Evolutionary conservation across 2,113 vertebrate species (phyloP).

Genomic region (Chaenocephalus aceratus): DNA sequence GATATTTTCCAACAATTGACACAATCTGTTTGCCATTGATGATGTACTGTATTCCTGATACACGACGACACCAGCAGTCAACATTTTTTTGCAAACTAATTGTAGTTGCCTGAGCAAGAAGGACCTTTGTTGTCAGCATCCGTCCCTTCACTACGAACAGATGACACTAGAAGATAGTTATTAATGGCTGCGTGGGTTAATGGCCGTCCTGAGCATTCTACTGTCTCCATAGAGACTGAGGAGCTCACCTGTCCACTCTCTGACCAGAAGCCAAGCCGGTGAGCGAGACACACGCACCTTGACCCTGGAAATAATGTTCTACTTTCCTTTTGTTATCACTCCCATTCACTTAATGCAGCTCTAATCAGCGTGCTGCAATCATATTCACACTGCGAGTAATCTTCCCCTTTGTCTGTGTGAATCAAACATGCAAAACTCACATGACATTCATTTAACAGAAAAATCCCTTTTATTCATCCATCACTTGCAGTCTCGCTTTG

Average conservation of each 20-base stretch:
- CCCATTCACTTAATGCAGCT: conserved; percentile 47
- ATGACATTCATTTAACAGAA: conserved; percentile 54
- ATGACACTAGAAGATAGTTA: conserved; percentile 67
- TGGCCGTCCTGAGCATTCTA: conserved; percentile 62
- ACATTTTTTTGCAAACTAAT: conserved; percentile 47
- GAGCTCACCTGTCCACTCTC: conserved; percentile 65
- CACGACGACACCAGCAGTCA: conserved; percentile 26
- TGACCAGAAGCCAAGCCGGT: conserved; percentile 64
- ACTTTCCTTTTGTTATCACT: conserved; percentile 61
- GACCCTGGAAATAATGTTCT: conserved; percentile 67
- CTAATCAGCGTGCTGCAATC: conserved; percentile 39
- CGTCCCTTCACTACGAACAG: conserved; percentile 66
- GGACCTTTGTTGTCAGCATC: conserved; percentile 51
- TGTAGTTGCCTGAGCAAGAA: conserved; percentile 44
- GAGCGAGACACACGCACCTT: conserved; percentile 66
- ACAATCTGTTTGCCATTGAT: conserved; percentile 5
- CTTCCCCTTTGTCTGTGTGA: conserved; percentile 21
- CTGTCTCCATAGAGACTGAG: conserved; percentile 68
- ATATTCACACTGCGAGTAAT: conserved; percentile 20
- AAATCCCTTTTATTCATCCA: conserved; percentile 58
- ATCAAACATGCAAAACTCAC: conserved; percentile 57
- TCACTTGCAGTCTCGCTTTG: conserved; percentile 51
- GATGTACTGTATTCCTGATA: conserved; percentile 23
- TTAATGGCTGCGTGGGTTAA: conserved; percentile 72
- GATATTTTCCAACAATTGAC: conserved; percentile 8